Base-by-base conservation (phyloP, 2,113 vertebrate species). In the Toxostoma redivivum region DNA sequence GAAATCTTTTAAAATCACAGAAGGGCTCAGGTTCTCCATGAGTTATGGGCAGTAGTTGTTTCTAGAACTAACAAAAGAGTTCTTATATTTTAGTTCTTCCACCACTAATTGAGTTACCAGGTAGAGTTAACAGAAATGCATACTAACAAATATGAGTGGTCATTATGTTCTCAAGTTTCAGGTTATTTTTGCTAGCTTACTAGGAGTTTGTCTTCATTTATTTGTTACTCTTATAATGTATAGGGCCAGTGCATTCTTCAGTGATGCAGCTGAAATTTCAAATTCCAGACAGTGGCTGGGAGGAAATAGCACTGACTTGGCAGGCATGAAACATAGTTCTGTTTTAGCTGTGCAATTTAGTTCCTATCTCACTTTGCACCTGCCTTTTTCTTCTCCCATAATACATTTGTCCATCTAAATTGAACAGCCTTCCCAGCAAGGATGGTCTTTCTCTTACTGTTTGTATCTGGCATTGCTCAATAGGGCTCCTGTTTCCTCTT, bases 331-430 rank as follows among this genome's bases (percentile, higher is more conserved):
- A 88, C 56, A 5, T 3, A 66, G 71, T 80, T 86, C 92, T 73
- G 28, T 92, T 88, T 95, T 24, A 47, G 86, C 66, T 82, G 62
- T 73, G 74, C 79, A 77, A 69, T 92, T 94, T 88, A 88, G 91
- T 82, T 92, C 81, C 92, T 73, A 48, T 81, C 67, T 82, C 47
- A 70, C 60, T 82, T 83, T 71, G 67, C 87, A 83, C 51, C 73
- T 62, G 67, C 64, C 87, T 92, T 90, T 95, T 92, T 83, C 47
- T 81, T 78, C 56, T 83, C 35, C 67, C 66, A 37, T 40, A 77
- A 82, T 92, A 66, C 69, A 66, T 88, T 90, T 93, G 79, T 86
- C 90, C 67, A 24, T 88, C 76, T 88, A 81, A 94, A 92, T 83
- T 88, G 66, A 54, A 44, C 71, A 89, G 67, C 51, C 58, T 71